Evolutionary conservation across 2,113 vertebrate species (phyloP).

Genomic region (Sakesphorus luctuosus): DNA sequence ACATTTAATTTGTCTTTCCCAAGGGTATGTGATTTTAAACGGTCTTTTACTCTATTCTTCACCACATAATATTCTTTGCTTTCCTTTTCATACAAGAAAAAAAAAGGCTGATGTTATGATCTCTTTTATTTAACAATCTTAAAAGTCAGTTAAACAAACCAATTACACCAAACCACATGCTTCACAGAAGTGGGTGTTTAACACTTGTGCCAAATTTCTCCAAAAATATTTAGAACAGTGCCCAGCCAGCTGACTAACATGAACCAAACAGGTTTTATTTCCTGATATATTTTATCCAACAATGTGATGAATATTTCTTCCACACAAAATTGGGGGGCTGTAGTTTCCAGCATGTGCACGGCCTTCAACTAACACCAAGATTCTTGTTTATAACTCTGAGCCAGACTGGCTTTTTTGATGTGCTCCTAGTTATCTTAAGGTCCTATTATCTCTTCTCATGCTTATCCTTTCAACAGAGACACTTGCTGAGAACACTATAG

Average conservation of each 20-base stretch:
- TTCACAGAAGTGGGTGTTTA: slow-evolving; percentile 23
- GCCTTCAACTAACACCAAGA: not conserved
- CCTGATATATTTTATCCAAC: not conserved
- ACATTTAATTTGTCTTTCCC: not conserved
- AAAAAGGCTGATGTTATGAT: not conserved
- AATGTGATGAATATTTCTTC: not conserved
- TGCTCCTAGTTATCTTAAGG: slow-evolving; percentile 39
- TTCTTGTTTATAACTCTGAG: slow-evolving; percentile 13
- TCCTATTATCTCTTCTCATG: slow-evolving; percentile 48
- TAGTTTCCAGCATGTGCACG: not conserved
- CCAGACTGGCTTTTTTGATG: slow-evolving; percentile 21
- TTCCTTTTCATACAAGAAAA: not conserved
- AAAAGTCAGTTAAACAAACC: not conserved
- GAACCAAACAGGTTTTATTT: slow-evolving; percentile 17
- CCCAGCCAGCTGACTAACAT: not conserved
- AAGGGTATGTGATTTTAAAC: not conserved
- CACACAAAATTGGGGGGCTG: not conserved
- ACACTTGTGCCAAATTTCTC: slow-evolving; percentile 6
- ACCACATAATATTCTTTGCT: not conserved
- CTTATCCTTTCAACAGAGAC: slow-evolving; percentile 33
- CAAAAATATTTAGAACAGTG: slow-evolving; percentile 6
- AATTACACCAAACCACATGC: not conserved
- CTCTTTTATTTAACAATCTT: not conserved
- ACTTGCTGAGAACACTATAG: slow-evolving; percentile 51
- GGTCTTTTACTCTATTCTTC: not conserved